Base-by-base conservation (phyloP, 2,888 invertebrate genomes). In the Ectemnius continuus region DNA sequence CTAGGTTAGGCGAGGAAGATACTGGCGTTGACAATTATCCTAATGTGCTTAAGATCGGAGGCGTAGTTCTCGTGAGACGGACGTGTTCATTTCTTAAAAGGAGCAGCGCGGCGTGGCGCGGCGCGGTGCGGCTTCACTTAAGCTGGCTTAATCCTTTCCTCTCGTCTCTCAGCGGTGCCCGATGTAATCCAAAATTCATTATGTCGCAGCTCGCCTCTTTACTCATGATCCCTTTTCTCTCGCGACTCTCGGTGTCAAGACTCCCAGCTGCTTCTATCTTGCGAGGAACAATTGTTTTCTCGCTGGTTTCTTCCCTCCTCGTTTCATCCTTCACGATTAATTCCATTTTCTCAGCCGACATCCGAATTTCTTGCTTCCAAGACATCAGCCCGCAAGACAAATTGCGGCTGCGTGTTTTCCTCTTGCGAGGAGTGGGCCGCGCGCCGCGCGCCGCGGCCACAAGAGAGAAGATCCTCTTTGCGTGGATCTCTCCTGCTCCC, bases 71-170 rank as follows among this genome's bases (percentile, higher is more conserved):
- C 11, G 16, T 13, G 52, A 52, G 52, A 64, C 46, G 48, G 16
- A 47, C 18, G 61, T 36, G 67, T 73, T 76, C 76, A 78, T 78
- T 76, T 78, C 78, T 76, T 63, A 67, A 73, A 73, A 69, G 70
- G 75, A 59, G 52, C 67, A 70, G 47, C 65, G 23, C 23, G 23
- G n/a, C n/a, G n/a, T n/a, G n/a, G n/a, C n/a, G n/a, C n/a, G n/a
- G n/a, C n/a, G n/a, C n/a, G n/a, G n/a, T n/a, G n/a, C 69, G 58
- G n/a, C 67, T 59, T 36, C 59, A 52, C 45, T 52, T 70, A 68
- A 70, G 73, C 70, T 63, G 45, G 63, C 65, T 78, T 78, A 78
- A 78, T 75, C 78, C 73, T 65, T 48, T 18, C 62, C 64, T 66
- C 66, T 66, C 59, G 57, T 57, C 63, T 65, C 66, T 67, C 60